Conservation (phyloP, 1,140 invertebrate species). For the Mercenaria mercenaria region DNA sequence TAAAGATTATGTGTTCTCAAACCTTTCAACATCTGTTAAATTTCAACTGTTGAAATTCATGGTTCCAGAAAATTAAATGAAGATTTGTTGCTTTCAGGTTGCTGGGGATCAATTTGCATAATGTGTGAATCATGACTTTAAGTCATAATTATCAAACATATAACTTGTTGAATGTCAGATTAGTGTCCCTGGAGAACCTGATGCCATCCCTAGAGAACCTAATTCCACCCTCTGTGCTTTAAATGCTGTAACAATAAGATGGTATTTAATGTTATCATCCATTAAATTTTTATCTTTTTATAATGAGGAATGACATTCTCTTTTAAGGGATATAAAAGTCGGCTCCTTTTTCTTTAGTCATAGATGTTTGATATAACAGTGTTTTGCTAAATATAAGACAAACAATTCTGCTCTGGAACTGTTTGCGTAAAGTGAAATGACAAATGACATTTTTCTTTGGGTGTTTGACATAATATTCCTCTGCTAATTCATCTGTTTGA, state of each 20-base stretch:
- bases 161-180: conserved; percentile 33
- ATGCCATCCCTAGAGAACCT: neutral
- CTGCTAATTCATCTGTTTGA: no score
- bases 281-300: neutral
- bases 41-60: conserved; percentile 39
- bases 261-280: neutral
- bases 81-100: conserved; percentile 13
- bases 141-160: conserved; percentile 3
- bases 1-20: conserved; percentile 14
- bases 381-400: no score
- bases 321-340: no score
- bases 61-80: conserved; percentile 42
- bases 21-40: conserved; percentile 46
- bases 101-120: conserved; percentile 20
- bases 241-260: neutral
- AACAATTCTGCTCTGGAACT: no score
- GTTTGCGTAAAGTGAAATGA: no score
- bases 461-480: no score
- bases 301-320: neutral
- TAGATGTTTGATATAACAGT: neutral
- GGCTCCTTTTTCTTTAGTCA: neutral
- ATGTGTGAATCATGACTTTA: conserved; percentile 34
- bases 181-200: neutral
- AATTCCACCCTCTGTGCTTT: neutral
- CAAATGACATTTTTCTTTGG: no score